These are phyloP conservation scores for Heterotilapia buettikoferi DNA, from an alignment of 2,113 vertebrate species.

Conservation along the genomic window DNA sequence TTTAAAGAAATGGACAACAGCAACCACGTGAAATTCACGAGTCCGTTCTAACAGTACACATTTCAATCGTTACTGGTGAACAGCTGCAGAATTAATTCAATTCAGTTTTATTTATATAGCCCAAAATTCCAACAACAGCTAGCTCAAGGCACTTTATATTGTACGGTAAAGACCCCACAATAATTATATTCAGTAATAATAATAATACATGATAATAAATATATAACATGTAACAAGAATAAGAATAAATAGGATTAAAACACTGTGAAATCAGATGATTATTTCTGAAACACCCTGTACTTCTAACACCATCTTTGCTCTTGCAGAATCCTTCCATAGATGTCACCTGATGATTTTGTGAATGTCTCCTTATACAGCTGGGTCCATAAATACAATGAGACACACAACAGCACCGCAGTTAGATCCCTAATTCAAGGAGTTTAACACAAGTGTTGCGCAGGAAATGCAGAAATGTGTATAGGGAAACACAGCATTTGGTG, in stretches of 20 bases:
- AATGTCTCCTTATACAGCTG: neutral
- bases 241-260: neutral
- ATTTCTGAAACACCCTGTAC: accelerated
- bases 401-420: neutral
- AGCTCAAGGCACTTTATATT: neutral
- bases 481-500: neutral
- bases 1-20: neutral
- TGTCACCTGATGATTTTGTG: neutral
- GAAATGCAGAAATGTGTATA: neutral
- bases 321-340: neutral
- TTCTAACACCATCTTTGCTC: neutral
- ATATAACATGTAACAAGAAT: neutral
- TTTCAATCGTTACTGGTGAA: neutral
- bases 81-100: neutral
- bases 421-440: neutral
- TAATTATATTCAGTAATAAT: neutral
- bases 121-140: neutral
- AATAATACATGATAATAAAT: neutral
- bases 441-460: neutral
- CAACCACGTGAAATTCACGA: neutral
- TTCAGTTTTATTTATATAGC: neutral
- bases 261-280: neutral
- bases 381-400: neutral
- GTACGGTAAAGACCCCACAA: neutral
- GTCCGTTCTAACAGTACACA: neutral